Evolutionary conservation across 2,888 invertebrate species (phyloP).

Genomic region (Troides helena): DNA sequence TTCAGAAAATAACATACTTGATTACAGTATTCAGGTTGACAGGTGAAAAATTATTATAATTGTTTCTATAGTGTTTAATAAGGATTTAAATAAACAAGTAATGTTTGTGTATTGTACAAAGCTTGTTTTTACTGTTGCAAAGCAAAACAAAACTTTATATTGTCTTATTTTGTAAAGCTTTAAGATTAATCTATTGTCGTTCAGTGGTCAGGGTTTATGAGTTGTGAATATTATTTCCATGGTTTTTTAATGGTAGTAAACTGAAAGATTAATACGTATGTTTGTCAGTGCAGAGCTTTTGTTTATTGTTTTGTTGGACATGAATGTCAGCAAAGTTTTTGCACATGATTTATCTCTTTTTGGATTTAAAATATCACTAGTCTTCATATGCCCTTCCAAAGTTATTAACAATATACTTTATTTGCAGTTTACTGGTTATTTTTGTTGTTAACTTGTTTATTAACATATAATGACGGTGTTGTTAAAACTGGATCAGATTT

Average conservation of each 20-base stretch:
- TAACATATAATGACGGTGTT: not conserved
- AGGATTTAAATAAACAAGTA: too few relatives aligned
- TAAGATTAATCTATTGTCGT: too few relatives aligned
- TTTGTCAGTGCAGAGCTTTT: not conserved
- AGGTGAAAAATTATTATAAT: too few relatives aligned
- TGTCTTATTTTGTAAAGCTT: too few relatives aligned
- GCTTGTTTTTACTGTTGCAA: too few relatives aligned
- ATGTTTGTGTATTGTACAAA: too few relatives aligned
- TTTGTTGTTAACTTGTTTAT: not conserved
- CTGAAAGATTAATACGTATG: not conserved
- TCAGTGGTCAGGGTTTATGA: not conserved
- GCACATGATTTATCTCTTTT: not conserved
- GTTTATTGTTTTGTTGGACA: not conserved
- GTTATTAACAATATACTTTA: not conserved
- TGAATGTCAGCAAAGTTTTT: not conserved
- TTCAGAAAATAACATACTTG: not conserved
- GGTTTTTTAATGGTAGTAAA: not conserved
- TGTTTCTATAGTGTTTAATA: too few relatives aligned
- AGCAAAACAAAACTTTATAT: too few relatives aligned
- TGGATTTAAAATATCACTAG: not conserved
- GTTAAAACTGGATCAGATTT: not conserved
- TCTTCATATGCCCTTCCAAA: not conserved
- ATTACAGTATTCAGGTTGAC: too few relatives aligned
- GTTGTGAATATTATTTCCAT: not conserved
- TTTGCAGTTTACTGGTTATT: not conserved